Conservation (phyloP, 1,140 invertebrate genomes). For the Zaprionus inermis region DNA sequence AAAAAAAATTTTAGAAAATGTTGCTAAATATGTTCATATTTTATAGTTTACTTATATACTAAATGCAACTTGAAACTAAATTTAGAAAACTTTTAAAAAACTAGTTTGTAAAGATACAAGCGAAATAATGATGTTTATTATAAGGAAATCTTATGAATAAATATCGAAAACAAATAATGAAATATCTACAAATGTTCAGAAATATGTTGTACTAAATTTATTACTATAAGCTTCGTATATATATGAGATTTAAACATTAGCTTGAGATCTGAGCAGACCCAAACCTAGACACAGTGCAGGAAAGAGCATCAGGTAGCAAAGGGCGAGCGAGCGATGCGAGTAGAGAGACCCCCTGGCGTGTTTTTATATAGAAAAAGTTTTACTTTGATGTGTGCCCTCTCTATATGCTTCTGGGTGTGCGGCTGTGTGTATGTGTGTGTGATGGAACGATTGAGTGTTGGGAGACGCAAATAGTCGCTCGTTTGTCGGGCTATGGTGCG, state of each 20-base stretch:
- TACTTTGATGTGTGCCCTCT: conserved; percentile 67
- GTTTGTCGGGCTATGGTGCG: conserved; percentile 44
- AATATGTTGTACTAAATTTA: not conserved
- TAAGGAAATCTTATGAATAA: too few species aligned
- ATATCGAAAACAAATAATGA: too few species aligned
- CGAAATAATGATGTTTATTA: too few species aligned
- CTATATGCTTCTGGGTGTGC: conserved; percentile 12
- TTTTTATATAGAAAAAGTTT: conserved; percentile 81
- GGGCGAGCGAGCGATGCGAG: conserved; percentile 55
- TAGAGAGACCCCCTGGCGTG: conserved; percentile 71
- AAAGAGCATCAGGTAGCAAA: conserved; percentile 36
- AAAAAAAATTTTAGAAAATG: too few species aligned
- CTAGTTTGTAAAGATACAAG: too few species aligned
- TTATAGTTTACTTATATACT: too few species aligned
- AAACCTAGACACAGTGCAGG: not conserved
- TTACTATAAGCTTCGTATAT: not conserved
- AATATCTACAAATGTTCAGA: too few species aligned
- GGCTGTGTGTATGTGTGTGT: conserved; percentile 13
- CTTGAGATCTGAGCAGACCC: not conserved
- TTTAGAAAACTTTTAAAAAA: too few species aligned
- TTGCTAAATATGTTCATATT: too few species aligned
- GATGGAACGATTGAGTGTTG: conserved; percentile 34
- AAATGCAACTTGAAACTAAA: too few species aligned
- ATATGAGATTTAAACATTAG: too few species aligned
- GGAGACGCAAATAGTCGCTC: conserved; percentile 23